Base-by-base conservation (phyloP, 2,113 vertebrate genomes). In the Alethe diademata region DNA sequence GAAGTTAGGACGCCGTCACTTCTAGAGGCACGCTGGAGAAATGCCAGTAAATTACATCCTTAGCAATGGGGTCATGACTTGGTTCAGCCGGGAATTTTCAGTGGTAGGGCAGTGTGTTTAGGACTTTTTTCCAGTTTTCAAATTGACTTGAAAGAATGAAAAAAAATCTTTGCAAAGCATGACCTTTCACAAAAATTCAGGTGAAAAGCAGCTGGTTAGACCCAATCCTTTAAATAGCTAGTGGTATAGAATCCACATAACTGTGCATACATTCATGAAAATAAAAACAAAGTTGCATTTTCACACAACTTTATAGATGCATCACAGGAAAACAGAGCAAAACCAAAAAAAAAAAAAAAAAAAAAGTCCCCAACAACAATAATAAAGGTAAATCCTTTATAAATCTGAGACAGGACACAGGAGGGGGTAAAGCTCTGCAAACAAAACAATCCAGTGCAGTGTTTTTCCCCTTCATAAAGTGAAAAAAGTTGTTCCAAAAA, bases 391-490 rank as follows among this genome's bases (percentile, higher is more conserved):
- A 83, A 90, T 42, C 60, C 33, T 76, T 24, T 47, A 33, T 25
- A 71, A 88, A 90, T 58, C 64, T 58, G 50, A 86, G 56, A 86
- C 26, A 65, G 16, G 11, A 64, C 3, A 4, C 11, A 1, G 54
- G 33, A 64, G 81, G 54, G 35, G 25, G 10, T 53, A 91, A 81
- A 69, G 36, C 47, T 93, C 35, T 22, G 62, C 66, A 96, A 96
- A 88, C 42, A 94, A 74, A 91, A 88, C 53, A 93, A 91, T 75
- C 53, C 57, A 86, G 31, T 20, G 33, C 62, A 40, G 42, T 71
- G 57, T 75, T 94, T 91, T 94, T 42, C 40, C 56, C n/a, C 73
- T 78, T 90, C 94, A 93, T 58, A 79, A 92, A 95, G 66, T 89
- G 60, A 91, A 95, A 92, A 75, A 86, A 86, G 45, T 75, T 64